Evolutionary conservation across 92 coral and sea anemone species (phyloP).

Genomic region (Nematostella vectensis): DNA sequence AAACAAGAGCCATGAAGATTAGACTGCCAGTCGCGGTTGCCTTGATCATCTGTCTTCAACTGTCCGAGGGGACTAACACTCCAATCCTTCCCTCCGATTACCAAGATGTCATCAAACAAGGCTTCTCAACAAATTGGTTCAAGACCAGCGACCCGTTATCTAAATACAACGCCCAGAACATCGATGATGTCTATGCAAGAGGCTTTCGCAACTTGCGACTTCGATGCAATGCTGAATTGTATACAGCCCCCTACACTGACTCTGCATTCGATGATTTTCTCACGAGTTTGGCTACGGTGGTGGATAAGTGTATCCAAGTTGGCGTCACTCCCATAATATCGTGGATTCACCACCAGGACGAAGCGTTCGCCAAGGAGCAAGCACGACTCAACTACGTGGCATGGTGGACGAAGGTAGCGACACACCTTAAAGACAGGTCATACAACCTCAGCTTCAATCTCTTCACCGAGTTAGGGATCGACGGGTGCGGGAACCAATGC

Average conservation of each 20-base stretch:
- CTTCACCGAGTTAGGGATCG: constrained; percentile 66
- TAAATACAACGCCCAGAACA: constrained; percentile 37
- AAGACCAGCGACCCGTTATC: constrained; percentile 20
- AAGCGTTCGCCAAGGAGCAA: constrained; percentile 37
- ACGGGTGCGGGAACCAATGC: constrained; percentile 32
- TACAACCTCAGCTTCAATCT: too few species aligned
- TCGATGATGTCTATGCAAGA: constrained; percentile 24
- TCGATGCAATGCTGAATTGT: constrained; percentile 40
- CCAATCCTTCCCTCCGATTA: constrained; percentile 19
- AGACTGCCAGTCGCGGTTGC: too few species aligned
- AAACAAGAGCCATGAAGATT: too few species aligned
- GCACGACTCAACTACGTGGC: constrained; percentile 30
- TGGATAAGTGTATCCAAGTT: constrained; percentile 35
- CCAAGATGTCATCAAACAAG: constrained; percentile 31
- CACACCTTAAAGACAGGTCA: constrained; percentile 32
- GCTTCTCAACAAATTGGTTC: constrained; percentile 54
- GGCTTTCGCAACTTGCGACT: constrained; percentile 48
- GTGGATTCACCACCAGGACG: too few species aligned
- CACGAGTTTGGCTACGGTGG: constrained; percentile 25
- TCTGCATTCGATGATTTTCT: constrained; percentile 22
- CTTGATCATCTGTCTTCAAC: too few species aligned
- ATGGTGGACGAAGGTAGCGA: constrained; percentile 61
- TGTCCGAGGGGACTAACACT: too few species aligned
- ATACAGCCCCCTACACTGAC: constrained; percentile 15
- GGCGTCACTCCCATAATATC: constrained; percentile 45